Evolutionary conservation across 2,888 invertebrate genomes (phyloP), one percentile per base, ranked within the genome.

Genomic region (Eudasyphora cyanicolor): DNA sequence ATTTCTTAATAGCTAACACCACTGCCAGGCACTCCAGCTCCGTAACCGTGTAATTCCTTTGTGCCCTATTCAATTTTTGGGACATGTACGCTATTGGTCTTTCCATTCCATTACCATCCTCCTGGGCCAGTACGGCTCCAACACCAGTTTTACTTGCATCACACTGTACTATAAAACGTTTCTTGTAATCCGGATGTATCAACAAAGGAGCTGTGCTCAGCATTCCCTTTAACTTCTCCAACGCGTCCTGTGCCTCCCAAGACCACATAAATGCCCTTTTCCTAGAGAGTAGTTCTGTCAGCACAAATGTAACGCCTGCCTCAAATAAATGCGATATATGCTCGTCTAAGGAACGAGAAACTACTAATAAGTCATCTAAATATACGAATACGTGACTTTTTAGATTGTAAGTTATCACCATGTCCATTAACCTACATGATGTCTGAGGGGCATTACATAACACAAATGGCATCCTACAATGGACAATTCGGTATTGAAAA

Each of bases 271-370:
- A 24, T 54, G 73, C 12, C 54, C 54, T 19, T 27, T 19, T 60
- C 60, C 49, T 75, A 27, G 27, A 8, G 38, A 21, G 57, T 74
- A 6, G 42, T 12, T 10, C 45, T 75, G 12, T 42, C 62, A 17
- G 32, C 45, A 27, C 57, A 27, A 10, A 73, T 73, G 32, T 14
- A 12, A 54, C 12, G 21, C 45, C 42, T 17, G 60, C 17, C 21
- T 71, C 81, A 38, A 60, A 71, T 24, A 45, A 42, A n/a, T 38
- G 14, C 19, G 49, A 17, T n/a, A 81, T 35, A 62, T 81, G 76
- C 6, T 42, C 45, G 0, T 81, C 76, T 70, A 76, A 81, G 12
- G 32, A 49, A 14, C 54, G 71, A 5, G 73, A 67, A 12, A 32
- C 64, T 1, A 76, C 8, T 14, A 81, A n/a, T 2, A 76, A 19